phyloP scores from a whole-genome alignment of 2,113 vertebrate genomes.

The Meles meles region DNA sequence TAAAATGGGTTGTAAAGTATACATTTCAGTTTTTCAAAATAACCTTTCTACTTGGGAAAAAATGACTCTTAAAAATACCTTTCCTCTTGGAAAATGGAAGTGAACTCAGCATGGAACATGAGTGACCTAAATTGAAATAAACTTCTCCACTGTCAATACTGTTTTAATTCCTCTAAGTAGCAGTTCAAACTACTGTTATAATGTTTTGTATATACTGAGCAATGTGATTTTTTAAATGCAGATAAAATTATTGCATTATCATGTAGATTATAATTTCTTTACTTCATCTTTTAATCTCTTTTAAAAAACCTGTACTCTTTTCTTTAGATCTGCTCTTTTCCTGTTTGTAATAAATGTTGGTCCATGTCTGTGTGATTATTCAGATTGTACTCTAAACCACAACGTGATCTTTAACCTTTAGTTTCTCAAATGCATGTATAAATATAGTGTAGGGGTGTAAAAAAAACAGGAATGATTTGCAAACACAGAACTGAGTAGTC shows the following conservation, averaged over 20 bases:
- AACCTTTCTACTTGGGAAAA: slow-evolving; percentile 63
- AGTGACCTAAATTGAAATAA: slow-evolving; percentile 77
- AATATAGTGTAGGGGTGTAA: slow-evolving; percentile 56
- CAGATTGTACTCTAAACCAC: slow-evolving; percentile 76
- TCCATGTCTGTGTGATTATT: slow-evolving; percentile 87
- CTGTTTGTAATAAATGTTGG: slow-evolving; percentile 88
- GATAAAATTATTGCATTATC: slow-evolving; percentile 54
- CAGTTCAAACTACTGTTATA: slow-evolving; percentile 49
- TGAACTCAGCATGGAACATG: slow-evolving; percentile 75
- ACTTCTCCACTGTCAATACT: slow-evolving; percentile 63
- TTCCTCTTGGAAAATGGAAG: slow-evolving; percentile 73
- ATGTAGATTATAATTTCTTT: slow-evolving; percentile 50
- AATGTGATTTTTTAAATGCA: slow-evolving; percentile 68
- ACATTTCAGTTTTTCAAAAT: slow-evolving; percentile 54
- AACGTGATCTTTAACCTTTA: slow-evolving; percentile 59
- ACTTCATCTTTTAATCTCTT: slow-evolving; percentile 59
- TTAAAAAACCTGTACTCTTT: slow-evolving; percentile 75
- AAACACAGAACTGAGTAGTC: slow-evolving; percentile 32
- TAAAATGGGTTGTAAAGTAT: slow-evolving; percentile 45
- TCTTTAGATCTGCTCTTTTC: slow-evolving; percentile 80
- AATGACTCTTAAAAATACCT: slow-evolving; percentile 10
- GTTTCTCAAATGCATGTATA: slow-evolving; percentile 67
- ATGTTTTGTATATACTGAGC: slow-evolving; percentile 55
- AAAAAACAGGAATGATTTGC: slow-evolving; percentile 48
- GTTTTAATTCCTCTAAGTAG: slow-evolving; percentile 62